Evolutionary conservation across 2,888 invertebrate genomes (phyloP).

Genomic region (Smittia aterrima): DNA sequence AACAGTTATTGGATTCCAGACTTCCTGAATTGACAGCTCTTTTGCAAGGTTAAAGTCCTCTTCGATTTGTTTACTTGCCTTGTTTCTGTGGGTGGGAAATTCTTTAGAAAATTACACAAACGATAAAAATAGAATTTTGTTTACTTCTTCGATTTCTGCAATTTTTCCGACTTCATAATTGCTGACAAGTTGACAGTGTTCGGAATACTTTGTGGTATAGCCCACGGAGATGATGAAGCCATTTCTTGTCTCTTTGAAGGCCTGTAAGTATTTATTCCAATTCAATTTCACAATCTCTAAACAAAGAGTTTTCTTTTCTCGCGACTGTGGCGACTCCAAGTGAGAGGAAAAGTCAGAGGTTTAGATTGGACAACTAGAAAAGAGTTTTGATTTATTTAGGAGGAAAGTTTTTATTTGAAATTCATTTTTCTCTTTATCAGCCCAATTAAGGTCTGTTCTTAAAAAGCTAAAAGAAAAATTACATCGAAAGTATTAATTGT

Average conservation of each 20-base stretch:
- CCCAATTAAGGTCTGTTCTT: too few relatives aligned
- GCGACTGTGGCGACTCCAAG: too few relatives aligned
- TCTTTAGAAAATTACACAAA: background rate
- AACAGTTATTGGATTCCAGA: background rate
- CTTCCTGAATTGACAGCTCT: background rate
- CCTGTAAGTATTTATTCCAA: background rate
- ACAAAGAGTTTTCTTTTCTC: too few relatives aligned
- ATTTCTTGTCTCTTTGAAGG: background rate
- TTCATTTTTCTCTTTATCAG: too few relatives aligned
- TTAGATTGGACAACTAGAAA: too few relatives aligned
- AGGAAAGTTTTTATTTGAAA: too few relatives aligned
- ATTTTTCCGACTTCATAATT: slow-evolving; percentile 13
- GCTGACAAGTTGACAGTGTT: background rate
- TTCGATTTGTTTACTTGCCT: slow-evolving; percentile 17
- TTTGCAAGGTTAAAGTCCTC: slow-evolving; percentile 35
- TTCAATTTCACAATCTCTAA: too few relatives aligned
- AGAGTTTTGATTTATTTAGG: too few relatives aligned
- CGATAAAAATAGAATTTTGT: slow-evolving; percentile 8
- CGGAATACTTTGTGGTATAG: background rate
- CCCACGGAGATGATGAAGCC: background rate
- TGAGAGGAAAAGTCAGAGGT: too few relatives aligned
- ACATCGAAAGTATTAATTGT: too few relatives aligned
- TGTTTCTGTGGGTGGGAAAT: background rate
- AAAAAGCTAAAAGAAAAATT: too few relatives aligned
- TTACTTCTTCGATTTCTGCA: slow-evolving; percentile 32